Conservation (phyloP, 2,888 invertebrate species). For the Blomia tropicalis region DNA sequence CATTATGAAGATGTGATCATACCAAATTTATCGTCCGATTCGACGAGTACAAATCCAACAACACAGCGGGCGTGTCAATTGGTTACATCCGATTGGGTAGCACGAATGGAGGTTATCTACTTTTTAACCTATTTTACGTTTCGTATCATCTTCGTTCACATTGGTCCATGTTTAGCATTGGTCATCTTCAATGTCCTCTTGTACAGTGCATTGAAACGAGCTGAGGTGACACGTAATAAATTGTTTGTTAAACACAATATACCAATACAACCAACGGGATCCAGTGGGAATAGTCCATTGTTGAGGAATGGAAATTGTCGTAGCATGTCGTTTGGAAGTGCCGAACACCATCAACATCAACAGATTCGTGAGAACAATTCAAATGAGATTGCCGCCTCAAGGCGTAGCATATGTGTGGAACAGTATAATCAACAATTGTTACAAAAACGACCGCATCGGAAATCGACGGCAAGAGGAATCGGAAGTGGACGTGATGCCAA, state of each 20-base stretch:
- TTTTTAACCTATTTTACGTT: conserved; percentile 66
- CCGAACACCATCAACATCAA: not conserved
- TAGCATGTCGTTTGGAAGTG: not conserved
- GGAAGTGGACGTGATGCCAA: conserved; percentile 46
- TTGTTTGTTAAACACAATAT: not conserved
- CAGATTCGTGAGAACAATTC: not conserved
- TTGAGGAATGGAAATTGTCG: not conserved
- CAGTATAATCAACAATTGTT: no score
- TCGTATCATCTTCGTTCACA: conserved; percentile 73
- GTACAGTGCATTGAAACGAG: conserved; percentile 64
- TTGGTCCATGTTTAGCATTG: conserved; percentile 68
- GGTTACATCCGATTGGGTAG: conserved; percentile 47
- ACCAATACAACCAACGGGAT: no score
- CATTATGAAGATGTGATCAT: not conserved
- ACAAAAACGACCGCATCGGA: no score
- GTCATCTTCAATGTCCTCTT: conserved; percentile 72
- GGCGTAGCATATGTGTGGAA: conserved; percentile 2
- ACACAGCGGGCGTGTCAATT: conserved; percentile 2
- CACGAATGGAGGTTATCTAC: conserved; percentile 51
- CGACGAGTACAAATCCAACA: not conserved
- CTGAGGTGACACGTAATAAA: conserved; percentile 49
- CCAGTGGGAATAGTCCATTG: conserved; percentile 5
- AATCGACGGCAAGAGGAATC: not conserved
- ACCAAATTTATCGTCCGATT: not conserved
- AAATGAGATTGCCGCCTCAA: not conserved